Base-by-base conservation (phyloP, 2,888 invertebrate species). In the Allolobophora icterica region DNA sequence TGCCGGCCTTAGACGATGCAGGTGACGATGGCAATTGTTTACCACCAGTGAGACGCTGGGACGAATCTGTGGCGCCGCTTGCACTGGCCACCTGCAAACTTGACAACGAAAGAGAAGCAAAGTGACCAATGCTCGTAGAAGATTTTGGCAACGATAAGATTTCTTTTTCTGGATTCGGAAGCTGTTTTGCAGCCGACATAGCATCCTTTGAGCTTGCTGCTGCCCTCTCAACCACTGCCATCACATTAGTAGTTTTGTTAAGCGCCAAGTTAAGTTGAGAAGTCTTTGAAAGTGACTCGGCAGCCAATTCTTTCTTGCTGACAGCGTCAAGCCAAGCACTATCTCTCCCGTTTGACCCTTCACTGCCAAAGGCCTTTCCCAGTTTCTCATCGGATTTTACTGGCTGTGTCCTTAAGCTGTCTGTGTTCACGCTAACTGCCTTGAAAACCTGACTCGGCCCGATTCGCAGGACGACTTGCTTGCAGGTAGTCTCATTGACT, bases 71-170 rank as follows among this genome's bases (percentile, higher is more conserved):
- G 33, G 33, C 1, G 13, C 40, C 3, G 83, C 58, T 19, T 33
- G 35, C 33, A 83, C 24, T 58, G n/a, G 45, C 8, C 52, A 38
- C 52, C 30, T 38, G 35, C 42, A 91, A 24, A 45, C 89, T 83
- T 38, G 45, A 42, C 91, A 91, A 84, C n/a, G 91, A 84, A 45
- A 92, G 87, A 35, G 92, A 91, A 8, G 91, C 92, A 17, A 92
- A 35, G 13, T 52, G 30, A 33, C 92, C 92, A 33, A 92, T 92
- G 84, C 90, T 91, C 15, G 90, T 38, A 0, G 90, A 34, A 4
- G 90, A 40, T 58, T 89, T 91, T 30, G 42, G 84, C 24, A 40
- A 45, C 24, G 52, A 15, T 30, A 33, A 24, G 11, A 45, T 11
- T 30, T 33, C 33, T 21, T 89, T 89, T 35, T 90, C 90, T 21